Base-by-base conservation (phyloP, 2,888 invertebrate species). In the Aphodius granarius region DNA sequence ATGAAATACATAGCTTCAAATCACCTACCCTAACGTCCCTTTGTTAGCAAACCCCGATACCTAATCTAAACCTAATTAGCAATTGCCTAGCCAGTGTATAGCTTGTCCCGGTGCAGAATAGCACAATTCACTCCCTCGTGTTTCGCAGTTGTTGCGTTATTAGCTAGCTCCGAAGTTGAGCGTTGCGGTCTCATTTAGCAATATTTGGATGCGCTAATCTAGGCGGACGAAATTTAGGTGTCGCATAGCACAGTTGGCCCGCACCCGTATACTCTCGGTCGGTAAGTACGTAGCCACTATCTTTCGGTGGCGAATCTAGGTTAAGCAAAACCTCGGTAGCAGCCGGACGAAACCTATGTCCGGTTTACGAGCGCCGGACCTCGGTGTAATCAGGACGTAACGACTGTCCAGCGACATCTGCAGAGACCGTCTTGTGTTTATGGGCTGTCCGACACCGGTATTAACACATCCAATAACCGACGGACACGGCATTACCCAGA, bases 391-490 rank as follows among this genome's bases (percentile, higher is more conserved):
- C 85, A 85, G 84, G 83, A 83, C 82, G 85, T 85, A 85, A 85
- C 85, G 85, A 85, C 83, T 84, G 85, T 84, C 84, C 84, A 80
- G 84, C 85, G 85, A 85, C 86, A 86, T 86, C 86, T 86, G 86
- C 84, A 84, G 82, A 80, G 83, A 81, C 85, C 86, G 85, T 86
- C 87, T 86, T 86, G 87, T 86, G 86, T 86, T 86, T 86, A 86
- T 86, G 85, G 85, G 83, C 84, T 85, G 86, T 86, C 85, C 85
- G 84, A 86, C 86, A 86, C 84, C 83, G 83, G 86, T 86, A 87
- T 87, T 87, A 87, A 87, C 87, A 87, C 87, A 86, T 87, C 87
- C 86, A 86, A 86, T 86, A 86, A 85, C 85, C 81, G 83, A 82
- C 82, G 84, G 85, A 86, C 86, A 85, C 85, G 86, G 85, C 86